Percentiles rank a stretch among this genome's conserved stretches.
phyloP scores from a whole-genome alignment of 2,113 vertebrate genomes.

The Semicossyphus pulcher region DNA sequence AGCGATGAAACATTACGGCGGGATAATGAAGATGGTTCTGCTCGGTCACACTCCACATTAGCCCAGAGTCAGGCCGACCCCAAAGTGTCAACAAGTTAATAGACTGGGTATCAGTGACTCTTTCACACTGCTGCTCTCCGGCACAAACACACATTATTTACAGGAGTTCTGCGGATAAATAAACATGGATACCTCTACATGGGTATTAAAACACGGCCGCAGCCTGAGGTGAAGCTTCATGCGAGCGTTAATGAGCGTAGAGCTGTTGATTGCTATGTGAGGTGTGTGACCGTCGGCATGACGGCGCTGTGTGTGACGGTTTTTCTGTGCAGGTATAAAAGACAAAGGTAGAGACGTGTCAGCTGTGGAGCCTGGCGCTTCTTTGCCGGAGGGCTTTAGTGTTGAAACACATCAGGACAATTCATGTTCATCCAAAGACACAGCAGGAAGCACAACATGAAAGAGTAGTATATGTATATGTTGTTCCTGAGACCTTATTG shows the following conservation, averaged over 20 bases:
- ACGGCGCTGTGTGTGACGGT: constrained; percentile 3
- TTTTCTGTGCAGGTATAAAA: not conserved
- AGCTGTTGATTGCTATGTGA: constrained; percentile 33
- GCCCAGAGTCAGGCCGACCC: constrained; percentile 85
- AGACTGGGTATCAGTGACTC: constrained; percentile 82
- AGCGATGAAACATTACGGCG: constrained; percentile 84
- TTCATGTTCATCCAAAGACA: too few relatives aligned
- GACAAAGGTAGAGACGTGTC: constrained; percentile 16
- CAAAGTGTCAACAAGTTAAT: constrained; percentile 89
- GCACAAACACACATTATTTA: constrained; percentile 78
- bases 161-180: constrained; percentile 72
- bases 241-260: constrained; percentile 7
- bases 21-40: constrained; percentile 88
- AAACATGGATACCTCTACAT: constrained; percentile 61
- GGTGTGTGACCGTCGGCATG: not conserved
- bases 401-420: too few relatives aligned
- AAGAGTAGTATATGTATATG: too few relatives aligned
- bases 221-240: constrained; percentile 21
- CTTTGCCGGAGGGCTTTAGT: too few relatives aligned
- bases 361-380: not conserved
- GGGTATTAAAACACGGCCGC: constrained; percentile 43
- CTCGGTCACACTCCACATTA: constrained; percentile 87
- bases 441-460: not conserved
- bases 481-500: too few relatives aligned
- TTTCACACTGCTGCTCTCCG: constrained; percentile 71